Base-by-base conservation (phyloP, 2,113 vertebrate genomes). In the Himantopus leucocephalus region DNA sequence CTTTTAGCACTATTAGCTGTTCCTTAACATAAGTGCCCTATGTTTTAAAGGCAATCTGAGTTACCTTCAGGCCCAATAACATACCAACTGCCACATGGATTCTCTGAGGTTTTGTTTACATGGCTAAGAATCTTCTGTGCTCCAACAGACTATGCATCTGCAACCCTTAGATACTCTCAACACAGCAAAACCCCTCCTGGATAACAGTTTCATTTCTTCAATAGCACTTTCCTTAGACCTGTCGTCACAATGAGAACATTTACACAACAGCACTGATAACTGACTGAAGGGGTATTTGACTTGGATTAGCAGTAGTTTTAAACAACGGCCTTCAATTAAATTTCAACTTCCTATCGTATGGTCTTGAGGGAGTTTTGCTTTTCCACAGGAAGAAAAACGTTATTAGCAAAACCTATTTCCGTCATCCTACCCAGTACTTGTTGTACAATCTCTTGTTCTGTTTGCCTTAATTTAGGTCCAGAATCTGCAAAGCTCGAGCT, bases 321-420 rank as follows among this genome's bases (percentile, higher is more conserved):
- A 68, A 84, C n/a, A 82, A 70, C 39, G 45, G n/a, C 53, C 48
- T 55, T 87, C 81, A 80, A 41, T 63, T 92, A 92, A 80, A 64
- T 63, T 90, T 59, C 72, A 34, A 24, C 52, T 94, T 50, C 81
- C 29, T 50, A 55, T 68, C 37, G 26, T 26, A 64, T 2, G 10
- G 53, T 68, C 52, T 68, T 21, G 32, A 72, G 18, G 32, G 30
- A 58, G 24, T 45, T 72, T n/a, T 47, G 30, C 32, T 71, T 75
- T 72, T 24, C 73, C 73, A 45, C 8, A 76, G 30, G 7, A 83
- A 68, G 19, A 84, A 68, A 90, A 75, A 24, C 0, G 0, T 35
- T 39, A 50, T 17, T 35, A 78, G 88, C 39, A 92, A 80, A 86
- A 71, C 8, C 14, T 29, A 45, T 19, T 75, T 80, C 32, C 21